Evolutionary conservation across 2,797 vertebrate genomes (phyloP), one percentile per base, ranked within the genome.

Genomic region (Ceyx erithaca): DNA sequence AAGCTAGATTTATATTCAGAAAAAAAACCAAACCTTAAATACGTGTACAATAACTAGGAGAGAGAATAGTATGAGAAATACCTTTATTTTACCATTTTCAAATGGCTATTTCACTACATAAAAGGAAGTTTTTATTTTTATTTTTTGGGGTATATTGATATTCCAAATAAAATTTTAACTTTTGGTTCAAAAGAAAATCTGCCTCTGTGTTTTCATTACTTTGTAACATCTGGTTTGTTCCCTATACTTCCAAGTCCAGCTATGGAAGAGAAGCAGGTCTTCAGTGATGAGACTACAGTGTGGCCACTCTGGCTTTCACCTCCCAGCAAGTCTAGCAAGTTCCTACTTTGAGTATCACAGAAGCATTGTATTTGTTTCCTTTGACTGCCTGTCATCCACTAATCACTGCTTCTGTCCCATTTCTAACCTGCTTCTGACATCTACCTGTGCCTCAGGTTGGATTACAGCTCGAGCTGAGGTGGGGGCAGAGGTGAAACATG

Each of bases 151-250:
- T 97, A 96, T 97, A 97, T 97, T 96, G 95, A 96, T 97, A 97
- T 97, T 97, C 96, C 96, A 97, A 98, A 98, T 98, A 98, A 98
- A 98, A 96, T 97, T 97, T 96, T 97, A 97, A 97, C 94, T 97
- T 98, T 97, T 97, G 96, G 97, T 97, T 97, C 97, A 97, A 98
- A 97, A 97, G 75, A 59, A 92, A 81, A 63, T 23, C n/a, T 17
- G 26, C 80, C 69, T 94, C 78, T 86, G 75, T 71, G 54, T 90
- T 77, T 94, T 95, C 37, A 46, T 85, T 93, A 18, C 62, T n/a
- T 30, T 14, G 0, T 40, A 61, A 26, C 2, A 1, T n/a, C 41
- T 16, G 1, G 54, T 68, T 82, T 14, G 4, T 75, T 55, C 37
- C 46, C 49, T 14, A 2, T 35, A 13, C 21, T 78, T 55, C 22